Evolutionary conservation across 1,140 invertebrate species (phyloP).

Genomic region (Babylonia areolata): DNA sequence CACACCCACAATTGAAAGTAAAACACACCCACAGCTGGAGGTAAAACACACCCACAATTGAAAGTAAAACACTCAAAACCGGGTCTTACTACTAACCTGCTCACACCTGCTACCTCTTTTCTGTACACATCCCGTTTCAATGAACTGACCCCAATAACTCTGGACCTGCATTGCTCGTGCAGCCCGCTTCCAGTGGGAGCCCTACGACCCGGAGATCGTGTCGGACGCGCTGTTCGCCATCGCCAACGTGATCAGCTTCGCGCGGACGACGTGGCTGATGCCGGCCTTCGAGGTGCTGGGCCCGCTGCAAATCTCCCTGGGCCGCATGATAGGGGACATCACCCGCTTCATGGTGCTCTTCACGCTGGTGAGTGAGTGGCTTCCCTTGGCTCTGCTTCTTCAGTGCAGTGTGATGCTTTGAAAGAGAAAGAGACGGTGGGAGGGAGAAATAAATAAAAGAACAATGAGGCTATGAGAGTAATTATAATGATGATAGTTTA

Average conservation of each 20-base stretch:
- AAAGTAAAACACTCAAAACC: no score
- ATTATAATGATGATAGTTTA: no score
- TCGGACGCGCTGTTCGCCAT: slow-evolving; percentile 75
- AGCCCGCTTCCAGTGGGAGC: slow-evolving; percentile 75
- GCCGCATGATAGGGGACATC: slow-evolving; percentile 76
- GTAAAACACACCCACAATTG: no score
- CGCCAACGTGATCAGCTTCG: slow-evolving; percentile 76
- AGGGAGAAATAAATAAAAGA: neutral
- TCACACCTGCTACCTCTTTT: no score
- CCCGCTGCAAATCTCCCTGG: slow-evolving; percentile 75
- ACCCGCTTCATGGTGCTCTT: slow-evolving; percentile 75
- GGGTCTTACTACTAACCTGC: no score
- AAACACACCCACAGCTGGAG: no score
- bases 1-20: no score
- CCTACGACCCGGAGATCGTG: slow-evolving; percentile 75
- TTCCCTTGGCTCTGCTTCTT: no score
- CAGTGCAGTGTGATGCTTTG: neutral
- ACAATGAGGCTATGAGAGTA: no score
- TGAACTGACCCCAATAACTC: no score
- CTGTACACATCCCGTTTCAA: no score
- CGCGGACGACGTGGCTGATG: slow-evolving; percentile 75
- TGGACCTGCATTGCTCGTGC: slow-evolving; percentile 33
- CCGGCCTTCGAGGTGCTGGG: slow-evolving; percentile 76
- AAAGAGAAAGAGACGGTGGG: neutral
- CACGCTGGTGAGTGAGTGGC: slow-evolving; percentile 69